Conservation (phyloP, 2,888 invertebrate genomes). For the Mongoloraphidia duomilia region DNA sequence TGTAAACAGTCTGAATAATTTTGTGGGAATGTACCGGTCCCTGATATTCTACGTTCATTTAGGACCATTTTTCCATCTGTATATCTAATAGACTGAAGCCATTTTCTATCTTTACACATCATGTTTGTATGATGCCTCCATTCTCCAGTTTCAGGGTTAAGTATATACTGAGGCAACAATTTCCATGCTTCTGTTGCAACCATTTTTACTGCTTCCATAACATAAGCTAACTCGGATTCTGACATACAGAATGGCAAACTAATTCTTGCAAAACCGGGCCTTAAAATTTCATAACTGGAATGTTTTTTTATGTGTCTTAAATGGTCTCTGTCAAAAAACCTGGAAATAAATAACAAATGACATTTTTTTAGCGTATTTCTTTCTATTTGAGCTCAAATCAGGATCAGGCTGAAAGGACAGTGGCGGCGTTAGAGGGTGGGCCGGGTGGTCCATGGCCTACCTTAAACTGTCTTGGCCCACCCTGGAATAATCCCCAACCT, state of each 20-base stretch:
- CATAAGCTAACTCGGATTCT: constrained; percentile 63
- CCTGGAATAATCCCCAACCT: too few relatives aligned
- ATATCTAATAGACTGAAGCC: constrained; percentile 64
- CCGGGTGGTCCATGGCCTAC: too few relatives aligned
- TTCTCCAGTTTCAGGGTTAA: constrained; percentile 79
- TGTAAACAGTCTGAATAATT: constrained; percentile 63
- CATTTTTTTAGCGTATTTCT: too few relatives aligned
- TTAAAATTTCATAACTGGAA: constrained; percentile 50
- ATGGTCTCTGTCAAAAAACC: background rate
- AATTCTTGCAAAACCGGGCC: constrained; percentile 76
- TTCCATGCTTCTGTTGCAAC: constrained; percentile 84
- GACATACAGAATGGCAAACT: constrained; percentile 76
- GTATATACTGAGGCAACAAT: constrained; percentile 70
- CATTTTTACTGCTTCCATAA: constrained; percentile 72
- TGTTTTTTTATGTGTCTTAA: constrained; percentile 20
- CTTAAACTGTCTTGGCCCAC: too few relatives aligned
- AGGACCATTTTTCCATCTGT: constrained; percentile 60
- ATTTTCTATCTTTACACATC: constrained; percentile 66
- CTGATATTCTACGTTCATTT: constrained; percentile 55
- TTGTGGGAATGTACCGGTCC: constrained; percentile 57
- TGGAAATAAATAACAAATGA: background rate
- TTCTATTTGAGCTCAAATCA: too few relatives aligned
- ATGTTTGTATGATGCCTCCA: constrained; percentile 76
- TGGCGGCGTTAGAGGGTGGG: too few relatives aligned
- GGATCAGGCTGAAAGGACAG: too few relatives aligned